phyloP scores from a whole-genome alignment of 2,888 invertebrate genomes.

The Chloromyia formosa region DNA sequence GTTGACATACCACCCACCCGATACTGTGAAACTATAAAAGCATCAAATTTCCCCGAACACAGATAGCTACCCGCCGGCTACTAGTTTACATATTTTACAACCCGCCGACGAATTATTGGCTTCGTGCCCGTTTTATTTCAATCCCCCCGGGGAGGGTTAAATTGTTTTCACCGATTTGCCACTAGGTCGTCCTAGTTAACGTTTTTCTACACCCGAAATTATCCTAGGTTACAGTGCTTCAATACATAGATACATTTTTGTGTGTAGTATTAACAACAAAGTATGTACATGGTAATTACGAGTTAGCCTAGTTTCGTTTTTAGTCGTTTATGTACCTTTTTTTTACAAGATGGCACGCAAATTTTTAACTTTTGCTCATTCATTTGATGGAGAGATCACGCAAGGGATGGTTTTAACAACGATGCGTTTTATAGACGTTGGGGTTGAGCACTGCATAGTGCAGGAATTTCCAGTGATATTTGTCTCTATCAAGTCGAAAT shows the following conservation, averaged over 20 bases:
- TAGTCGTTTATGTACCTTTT: no score
- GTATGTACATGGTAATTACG: background rate
- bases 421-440: background rate
- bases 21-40: background rate
- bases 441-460: no score
- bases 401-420: background rate
- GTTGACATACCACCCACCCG: background rate
- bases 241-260: no score
- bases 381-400: background rate
- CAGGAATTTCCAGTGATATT: no score
- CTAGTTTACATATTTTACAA: background rate
- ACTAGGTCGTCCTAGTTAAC: background rate
- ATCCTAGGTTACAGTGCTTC: background rate
- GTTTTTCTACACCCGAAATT: background rate
- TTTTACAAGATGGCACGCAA: constrained; percentile 15
- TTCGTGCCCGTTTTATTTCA: constrained; percentile 6
- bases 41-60: background rate
- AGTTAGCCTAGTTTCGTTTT: constrained; percentile 15
- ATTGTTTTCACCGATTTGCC: background rate
- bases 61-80: no score
- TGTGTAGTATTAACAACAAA: background rate
- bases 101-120: background rate
- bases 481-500: no score
- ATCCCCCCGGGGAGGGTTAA: background rate
- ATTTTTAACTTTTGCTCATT: background rate